A percentile compares a stretch with the other conserved stretches of the same genome.
Conservation (phyloP, 2,888 invertebrate genomes). For the Formica aserva region DNA sequence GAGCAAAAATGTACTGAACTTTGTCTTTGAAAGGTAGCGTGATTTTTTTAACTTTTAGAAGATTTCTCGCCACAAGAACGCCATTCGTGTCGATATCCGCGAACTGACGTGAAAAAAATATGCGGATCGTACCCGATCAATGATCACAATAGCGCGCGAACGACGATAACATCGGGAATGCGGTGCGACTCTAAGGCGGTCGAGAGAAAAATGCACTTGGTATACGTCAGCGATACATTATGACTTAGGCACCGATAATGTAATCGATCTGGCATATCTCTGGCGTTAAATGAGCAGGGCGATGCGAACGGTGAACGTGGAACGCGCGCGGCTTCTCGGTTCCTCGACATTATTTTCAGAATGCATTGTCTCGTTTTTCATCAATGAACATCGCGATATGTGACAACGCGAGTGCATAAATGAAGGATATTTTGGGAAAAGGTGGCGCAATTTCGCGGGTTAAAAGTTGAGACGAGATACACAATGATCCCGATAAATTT, state of each 20-base stretch:
- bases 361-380: slow-evolving; percentile 55
- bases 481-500: background rate
- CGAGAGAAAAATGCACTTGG: slow-evolving; percentile 52
- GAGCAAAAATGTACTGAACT: background rate
- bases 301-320: slow-evolving; percentile 40
- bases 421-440: background rate
- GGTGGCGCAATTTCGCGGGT: background rate
- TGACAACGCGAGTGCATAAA: background rate
- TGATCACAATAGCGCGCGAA: slow-evolving; percentile 50
- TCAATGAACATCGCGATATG: background rate
- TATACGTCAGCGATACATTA: slow-evolving; percentile 64
- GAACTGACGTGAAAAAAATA: slow-evolving; percentile 20
- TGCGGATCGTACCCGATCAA: slow-evolving; percentile 29
- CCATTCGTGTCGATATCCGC: slow-evolving; percentile 3
- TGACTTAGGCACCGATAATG: slow-evolving; percentile 63
- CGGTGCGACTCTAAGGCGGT: slow-evolving; percentile 30
- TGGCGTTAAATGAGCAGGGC: slow-evolving; percentile 63
- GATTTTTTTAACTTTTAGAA: background rate
- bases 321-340: slow-evolving; percentile 14
- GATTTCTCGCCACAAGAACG: background rate
- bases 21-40: background rate
- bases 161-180: slow-evolving; percentile 63
- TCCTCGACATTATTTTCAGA: slow-evolving; percentile 54
- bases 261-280: slow-evolving; percentile 72
- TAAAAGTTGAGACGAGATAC: background rate